Evolutionary conservation across 2,888 invertebrate species (phyloP).

Genomic region (Acanthoscelides obtectus): DNA sequence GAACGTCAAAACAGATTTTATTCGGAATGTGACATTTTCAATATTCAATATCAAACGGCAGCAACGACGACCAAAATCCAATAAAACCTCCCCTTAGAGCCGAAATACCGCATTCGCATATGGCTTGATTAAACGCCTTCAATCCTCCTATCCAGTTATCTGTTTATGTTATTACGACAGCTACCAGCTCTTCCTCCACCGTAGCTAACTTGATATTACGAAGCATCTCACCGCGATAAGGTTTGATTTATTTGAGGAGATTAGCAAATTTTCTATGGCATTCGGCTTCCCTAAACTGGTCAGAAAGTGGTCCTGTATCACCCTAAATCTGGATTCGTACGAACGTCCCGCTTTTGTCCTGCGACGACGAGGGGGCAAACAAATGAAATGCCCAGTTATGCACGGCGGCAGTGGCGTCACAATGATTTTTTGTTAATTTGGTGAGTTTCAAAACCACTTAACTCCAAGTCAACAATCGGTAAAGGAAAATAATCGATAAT

Average conservation of each 20-base stretch:
- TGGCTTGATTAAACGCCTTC: background rate
- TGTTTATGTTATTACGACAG: background rate
- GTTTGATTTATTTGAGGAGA: constrained; percentile 30
- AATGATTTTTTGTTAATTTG: background rate
- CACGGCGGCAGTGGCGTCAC: constrained; percentile 10
- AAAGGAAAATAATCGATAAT: no score
- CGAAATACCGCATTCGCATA: background rate
- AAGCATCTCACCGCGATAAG: constrained; percentile 20
- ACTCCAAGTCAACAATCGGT: no score
- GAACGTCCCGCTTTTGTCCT: constrained; percentile 15
- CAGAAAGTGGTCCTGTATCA: constrained; percentile 25
- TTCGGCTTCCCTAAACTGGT: constrained; percentile 26
- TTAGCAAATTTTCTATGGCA: constrained; percentile 32
- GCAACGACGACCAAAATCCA: background rate
- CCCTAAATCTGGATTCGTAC: constrained; percentile 17
- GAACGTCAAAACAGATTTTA: background rate
- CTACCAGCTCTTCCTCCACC: constrained; percentile 8
- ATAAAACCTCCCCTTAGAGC: background rate
- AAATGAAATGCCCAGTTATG: constrained; percentile 17
- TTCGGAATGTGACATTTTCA: background rate
- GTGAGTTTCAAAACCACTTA: background rate
- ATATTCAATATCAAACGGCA: background rate
- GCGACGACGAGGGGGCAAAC: constrained; percentile 17
- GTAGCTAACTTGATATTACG: constrained; percentile 17
- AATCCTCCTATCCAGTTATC: background rate